Base-by-base conservation (phyloP, 2,797 vertebrate species). In the Rallus crepitans region DNA sequence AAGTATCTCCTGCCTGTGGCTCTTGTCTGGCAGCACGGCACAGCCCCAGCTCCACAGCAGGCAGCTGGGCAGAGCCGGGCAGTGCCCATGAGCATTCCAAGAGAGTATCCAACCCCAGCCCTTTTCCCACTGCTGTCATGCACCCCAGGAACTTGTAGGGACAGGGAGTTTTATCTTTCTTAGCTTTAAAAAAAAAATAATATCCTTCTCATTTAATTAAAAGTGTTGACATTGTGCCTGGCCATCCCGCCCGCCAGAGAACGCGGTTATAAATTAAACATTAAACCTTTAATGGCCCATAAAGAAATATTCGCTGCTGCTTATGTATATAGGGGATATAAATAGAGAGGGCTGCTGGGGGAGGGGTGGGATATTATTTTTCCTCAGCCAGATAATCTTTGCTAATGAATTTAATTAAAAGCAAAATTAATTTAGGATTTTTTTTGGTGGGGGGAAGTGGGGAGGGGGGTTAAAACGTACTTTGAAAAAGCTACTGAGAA, bases 201-300 rank as follows among this genome's bases (percentile, higher is more conserved):
- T 52, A 52, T 39, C 79, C 86, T 93, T 81, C 94, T 97, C 96
- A 87, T 97, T 97, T 98, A 98, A 98, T 98, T 98, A 98, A 98
- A 98, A 97, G 97, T 97, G 98, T 98, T 98, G 98, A 98, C 97
- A 97, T 96, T 97, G 96, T 97, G 96, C 97, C 97, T 97, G 96
- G 96, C 97, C 96, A 96, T 96, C 96, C 97, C n/a, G 71, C 97
- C 96, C 79, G 82, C 97, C 82, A 63, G 96, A 97, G 96, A 98
- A 97, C 96, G 92, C 88, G 87, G 96, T 94, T 96, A 97, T 98
- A 98, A 98, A 98, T 98, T 98, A 98, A 98, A 97, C 98, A 98
- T 98, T 97, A 97, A 96, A 96, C 96, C 97, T 97, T 98, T 98
- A 98, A 98, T 98, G 98, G 97, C 95, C 98, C 97, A 97, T 98